phyloP scores from a whole-genome alignment of 2,113 vertebrate species.

The Phaethon lepturus region DNA sequence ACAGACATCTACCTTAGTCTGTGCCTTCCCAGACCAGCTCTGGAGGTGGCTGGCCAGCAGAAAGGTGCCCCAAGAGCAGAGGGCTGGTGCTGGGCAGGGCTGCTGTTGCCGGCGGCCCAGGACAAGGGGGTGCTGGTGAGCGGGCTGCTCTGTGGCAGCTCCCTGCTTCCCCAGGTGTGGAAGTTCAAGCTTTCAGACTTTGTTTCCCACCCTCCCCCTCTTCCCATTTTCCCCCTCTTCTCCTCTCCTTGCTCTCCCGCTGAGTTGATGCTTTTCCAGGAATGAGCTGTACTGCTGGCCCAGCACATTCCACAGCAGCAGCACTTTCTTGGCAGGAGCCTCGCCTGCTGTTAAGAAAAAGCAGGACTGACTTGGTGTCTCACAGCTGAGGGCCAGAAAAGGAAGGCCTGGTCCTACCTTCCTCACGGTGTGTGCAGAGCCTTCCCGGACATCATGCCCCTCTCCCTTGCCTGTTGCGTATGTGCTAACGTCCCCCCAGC shows the following conservation, averaged over 20 bases:
- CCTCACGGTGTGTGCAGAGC: not conserved
- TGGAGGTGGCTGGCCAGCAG: not conserved
- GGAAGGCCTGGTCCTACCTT: slow-evolving; percentile 1
- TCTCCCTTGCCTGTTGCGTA: not conserved
- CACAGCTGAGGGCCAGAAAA: slow-evolving; percentile 40
- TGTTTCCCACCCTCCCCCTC: slow-evolving; percentile 57
- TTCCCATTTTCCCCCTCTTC: slow-evolving; percentile 19
- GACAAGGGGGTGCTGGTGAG: not conserved
- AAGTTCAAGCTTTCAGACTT: not conserved
- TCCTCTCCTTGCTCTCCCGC: slow-evolving; percentile 54
- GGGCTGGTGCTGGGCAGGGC: not conserved
- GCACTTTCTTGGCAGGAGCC: slow-evolving; percentile 61
- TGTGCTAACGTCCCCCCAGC: not conserved
- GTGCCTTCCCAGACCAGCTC: not conserved
- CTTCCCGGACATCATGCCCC: not conserved
- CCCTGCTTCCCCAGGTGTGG: slow-evolving; percentile 33
- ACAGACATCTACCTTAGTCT: not conserved
- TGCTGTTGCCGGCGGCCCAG: not conserved
- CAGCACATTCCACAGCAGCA: slow-evolving; percentile 74
- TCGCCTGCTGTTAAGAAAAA: slow-evolving; percentile 43
- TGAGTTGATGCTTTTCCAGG: slow-evolving; percentile 74
- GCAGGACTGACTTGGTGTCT: slow-evolving; percentile 37
- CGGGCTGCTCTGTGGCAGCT: not conserved
- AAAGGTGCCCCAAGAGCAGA: not conserved
- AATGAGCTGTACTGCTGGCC: slow-evolving; percentile 72